Evolutionary conservation across 1,140 invertebrate genomes (phyloP).

Genomic region (Lucilia sericata): DNA sequence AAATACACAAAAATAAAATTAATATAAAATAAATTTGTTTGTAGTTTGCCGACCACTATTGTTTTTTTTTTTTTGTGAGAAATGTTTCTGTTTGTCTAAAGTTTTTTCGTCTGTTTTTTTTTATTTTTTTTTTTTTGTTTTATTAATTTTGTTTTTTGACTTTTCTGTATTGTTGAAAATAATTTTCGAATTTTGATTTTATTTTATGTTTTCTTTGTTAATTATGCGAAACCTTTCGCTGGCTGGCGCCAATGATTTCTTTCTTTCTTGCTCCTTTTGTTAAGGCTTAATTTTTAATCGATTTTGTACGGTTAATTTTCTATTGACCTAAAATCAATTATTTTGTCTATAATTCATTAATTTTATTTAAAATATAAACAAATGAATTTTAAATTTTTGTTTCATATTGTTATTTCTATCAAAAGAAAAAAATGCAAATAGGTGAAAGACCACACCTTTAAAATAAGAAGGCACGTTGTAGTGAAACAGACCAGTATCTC

Average conservation of each 20-base stretch:
- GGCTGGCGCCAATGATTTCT: slow-evolving; percentile 45
- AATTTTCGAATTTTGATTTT: slow-evolving; percentile 33
- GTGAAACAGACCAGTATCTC: too few relatives aligned
- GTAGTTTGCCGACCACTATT: slow-evolving; percentile 10
- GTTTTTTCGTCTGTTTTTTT: not conserved
- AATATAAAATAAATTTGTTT: slow-evolving; percentile 21
- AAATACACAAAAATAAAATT: not conserved
- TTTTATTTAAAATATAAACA: too few relatives aligned
- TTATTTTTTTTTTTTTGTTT: not conserved
- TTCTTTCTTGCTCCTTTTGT: not conserved
- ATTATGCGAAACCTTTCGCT: slow-evolving; percentile 45
- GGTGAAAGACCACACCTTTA: too few relatives aligned
- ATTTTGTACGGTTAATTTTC: slow-evolving; percentile 47
- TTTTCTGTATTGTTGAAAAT: not conserved
- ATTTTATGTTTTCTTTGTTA: slow-evolving; percentile 40
- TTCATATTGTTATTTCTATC: too few relatives aligned
- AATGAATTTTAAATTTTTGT: too few relatives aligned
- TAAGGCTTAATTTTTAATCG: slow-evolving; percentile 45
- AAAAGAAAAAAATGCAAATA: too few relatives aligned
- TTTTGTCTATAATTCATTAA: slow-evolving; percentile 34
- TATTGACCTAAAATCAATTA: slow-evolving; percentile 47
- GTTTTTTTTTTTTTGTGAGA: not conserved
- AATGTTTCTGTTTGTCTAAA: not conserved
- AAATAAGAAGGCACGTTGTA: too few relatives aligned
- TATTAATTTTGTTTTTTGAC: not conserved